Base-by-base conservation (phyloP, 2,113 vertebrate species). In the Cynoglossus semilaevis region DNA sequence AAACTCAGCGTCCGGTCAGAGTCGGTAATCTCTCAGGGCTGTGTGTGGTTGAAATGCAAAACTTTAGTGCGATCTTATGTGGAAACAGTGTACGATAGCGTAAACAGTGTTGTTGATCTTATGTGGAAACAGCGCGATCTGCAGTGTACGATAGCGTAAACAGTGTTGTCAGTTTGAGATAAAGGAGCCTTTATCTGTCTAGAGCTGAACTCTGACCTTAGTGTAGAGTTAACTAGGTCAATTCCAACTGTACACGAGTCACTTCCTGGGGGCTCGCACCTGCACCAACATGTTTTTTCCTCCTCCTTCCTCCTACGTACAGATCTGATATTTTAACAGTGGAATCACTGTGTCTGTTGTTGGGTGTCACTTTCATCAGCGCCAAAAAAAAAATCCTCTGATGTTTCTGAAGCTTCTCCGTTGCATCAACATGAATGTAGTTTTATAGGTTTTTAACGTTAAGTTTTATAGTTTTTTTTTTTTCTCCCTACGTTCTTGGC, bases 21-120 rank as follows among this genome's bases (percentile, higher is more conserved):
- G 69, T 12, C 15, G 9, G 13, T 7, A 8, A 15, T 49, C 38
- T 13, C 10, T n/a, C 11, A n/a, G 12, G 9, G 9, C 17, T 55
- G 17, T 48, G 43, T 50, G 41, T 43, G 60, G 71, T 78, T 81
- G 63, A 66, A 72, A 86, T 89, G 81, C 80, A 88, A 89, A 89
- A 53, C 16, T 8, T 48, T 68, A 41, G 50, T 63, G 68, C 63
- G 40, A 54, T 45, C n/a, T 4, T 1, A 77, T 55, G 61, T 76
- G 75, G 78, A 85, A 82, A 57, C 16, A 1, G 34, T 29, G 2
- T 29, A 29, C 22, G 22, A 29, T 29, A 29, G 22, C 6, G 22
- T 29, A 4, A 4, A 29, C 2, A 29, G 41, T 4, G 0, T 11
- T 49, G 19, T 54, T n/a, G 29, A 36, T 55, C n/a, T n/a, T n/a